These are phyloP conservation scores for Epizoanthus fatuus DNA, from an alignment of 92 coral and sea anemone species.

Conservation along the genomic window DNA sequence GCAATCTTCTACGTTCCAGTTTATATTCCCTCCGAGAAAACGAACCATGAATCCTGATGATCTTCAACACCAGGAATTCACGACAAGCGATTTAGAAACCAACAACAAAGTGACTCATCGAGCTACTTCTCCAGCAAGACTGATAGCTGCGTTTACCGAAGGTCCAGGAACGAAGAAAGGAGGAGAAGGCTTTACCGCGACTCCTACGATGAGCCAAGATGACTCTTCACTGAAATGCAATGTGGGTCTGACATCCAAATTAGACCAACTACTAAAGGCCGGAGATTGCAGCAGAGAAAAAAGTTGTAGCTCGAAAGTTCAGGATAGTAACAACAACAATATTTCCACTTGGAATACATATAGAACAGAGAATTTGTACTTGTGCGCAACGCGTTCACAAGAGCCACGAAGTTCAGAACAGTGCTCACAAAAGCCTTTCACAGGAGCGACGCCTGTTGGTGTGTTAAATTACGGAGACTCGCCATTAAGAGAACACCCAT, in stretches of 20 bases:
- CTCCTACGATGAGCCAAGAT: neutral
- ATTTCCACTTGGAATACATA: too few relatives aligned
- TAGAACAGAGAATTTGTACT: too few relatives aligned
- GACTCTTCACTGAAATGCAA: conserved; percentile 9
- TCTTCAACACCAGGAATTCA: neutral
- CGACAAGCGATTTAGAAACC: neutral
- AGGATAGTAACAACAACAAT: neutral
- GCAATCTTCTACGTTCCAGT: neutral
- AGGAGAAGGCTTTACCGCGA: neutral
- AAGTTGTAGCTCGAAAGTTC: neutral
- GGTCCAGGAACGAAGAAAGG: neutral
- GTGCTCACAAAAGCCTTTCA: neutral
- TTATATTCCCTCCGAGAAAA: neutral
- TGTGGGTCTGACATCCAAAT: conserved; percentile 2
- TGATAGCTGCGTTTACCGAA: neutral
- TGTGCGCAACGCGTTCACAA: neutral
- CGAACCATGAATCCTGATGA: neutral
- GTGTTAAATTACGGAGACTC: neutral
- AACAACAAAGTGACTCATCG: neutral
- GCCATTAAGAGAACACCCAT: neutral
- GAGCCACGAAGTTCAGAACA: neutral
- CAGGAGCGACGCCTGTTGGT: neutral
- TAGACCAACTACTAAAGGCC: neutral
- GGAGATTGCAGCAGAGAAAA: neutral
- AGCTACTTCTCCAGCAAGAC: neutral